Conservation (phyloP, 2,113 vertebrate genomes). For the Sinocyclocheilus grahami region DNA sequence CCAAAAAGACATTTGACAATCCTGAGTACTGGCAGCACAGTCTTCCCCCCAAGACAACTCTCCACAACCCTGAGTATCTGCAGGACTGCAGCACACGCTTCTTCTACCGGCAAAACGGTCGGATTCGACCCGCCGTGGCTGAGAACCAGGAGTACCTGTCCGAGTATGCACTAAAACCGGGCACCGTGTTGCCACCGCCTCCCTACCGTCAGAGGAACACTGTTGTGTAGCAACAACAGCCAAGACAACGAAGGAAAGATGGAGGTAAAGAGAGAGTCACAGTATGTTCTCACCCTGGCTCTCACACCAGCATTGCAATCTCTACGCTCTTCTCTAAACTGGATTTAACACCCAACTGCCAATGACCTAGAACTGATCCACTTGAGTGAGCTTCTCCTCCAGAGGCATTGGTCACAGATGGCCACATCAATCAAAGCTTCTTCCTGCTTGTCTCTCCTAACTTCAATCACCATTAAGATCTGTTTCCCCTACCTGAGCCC, state of each 20-base stretch:
- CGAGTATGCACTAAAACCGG: conserved; percentile 94
- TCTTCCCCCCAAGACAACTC: conserved; percentile 88
- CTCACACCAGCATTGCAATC: conserved; percentile 58
- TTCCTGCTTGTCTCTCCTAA: neutral
- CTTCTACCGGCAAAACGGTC: conserved; percentile 98
- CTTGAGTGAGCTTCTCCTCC: conserved; percentile 24
- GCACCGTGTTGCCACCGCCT: conserved; percentile 92
- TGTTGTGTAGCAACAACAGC: conserved; percentile 84
- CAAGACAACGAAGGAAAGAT: neutral
- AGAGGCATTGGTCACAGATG: conserved; percentile 30
- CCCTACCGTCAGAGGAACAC: conserved; percentile 99
- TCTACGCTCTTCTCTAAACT: conserved; percentile 53
- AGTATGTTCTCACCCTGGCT: conserved; percentile 43
- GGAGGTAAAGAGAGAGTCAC: neutral
- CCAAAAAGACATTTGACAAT: conserved; percentile 98
- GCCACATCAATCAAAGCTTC: conserved; percentile 46
- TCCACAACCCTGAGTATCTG: conserved; percentile 95
- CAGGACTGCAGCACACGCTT: conserved; percentile 99
- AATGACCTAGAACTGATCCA: conserved; percentile 55
- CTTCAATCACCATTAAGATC: neutral
- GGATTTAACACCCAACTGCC: conserved; percentile 56
- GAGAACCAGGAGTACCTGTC: conserved; percentile 98
- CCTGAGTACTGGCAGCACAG: conserved; percentile 99
- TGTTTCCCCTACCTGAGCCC: neutral
- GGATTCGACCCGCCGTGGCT: conserved; percentile 93